These are phyloP conservation scores for Stratiomys singularior DNA, from an alignment of 2,888 invertebrate genomes.

Conservation along the genomic window DNA sequence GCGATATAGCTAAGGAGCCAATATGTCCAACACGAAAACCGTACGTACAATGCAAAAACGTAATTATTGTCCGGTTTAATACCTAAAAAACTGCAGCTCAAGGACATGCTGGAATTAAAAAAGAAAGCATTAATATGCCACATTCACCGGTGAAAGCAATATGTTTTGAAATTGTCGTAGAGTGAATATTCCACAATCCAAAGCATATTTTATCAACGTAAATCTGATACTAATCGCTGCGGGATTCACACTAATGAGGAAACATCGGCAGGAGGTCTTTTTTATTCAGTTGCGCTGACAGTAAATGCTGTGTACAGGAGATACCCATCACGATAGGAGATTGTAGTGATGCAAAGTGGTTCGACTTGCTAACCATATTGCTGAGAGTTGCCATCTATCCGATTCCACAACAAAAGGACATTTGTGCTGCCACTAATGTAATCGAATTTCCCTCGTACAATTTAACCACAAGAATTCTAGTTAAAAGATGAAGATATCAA, in stretches of 20 bases:
- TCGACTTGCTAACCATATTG: no score
- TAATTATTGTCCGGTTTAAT: no score
- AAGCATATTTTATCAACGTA: slow-evolving; percentile 13
- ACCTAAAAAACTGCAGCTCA: neutral
- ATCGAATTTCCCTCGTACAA: no score
- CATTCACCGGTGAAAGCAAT: neutral
- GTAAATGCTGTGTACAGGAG: neutral
- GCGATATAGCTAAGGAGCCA: no score
- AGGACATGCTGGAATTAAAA: neutral
- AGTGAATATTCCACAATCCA: neutral
- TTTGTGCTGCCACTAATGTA: no score
- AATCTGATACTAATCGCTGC: slow-evolving; percentile 48
- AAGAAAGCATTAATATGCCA: neutral
- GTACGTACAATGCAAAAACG: no score
- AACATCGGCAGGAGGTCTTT: slow-evolving; percentile 46
- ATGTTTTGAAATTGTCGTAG: neutral
- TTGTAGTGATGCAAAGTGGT: neutral
- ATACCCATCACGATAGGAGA: slow-evolving; percentile 11
- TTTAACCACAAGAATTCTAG: no score
- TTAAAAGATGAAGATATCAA: no score
- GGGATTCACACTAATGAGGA: slow-evolving; percentile 50
- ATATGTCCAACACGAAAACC: no score
- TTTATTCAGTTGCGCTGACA: slow-evolving; percentile 1
- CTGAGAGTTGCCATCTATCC: no score
- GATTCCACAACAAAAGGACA: no score